Evolutionary conservation across 2,113 vertebrate genomes (phyloP).

Genomic region (Pleuronectes platessa): DNA sequence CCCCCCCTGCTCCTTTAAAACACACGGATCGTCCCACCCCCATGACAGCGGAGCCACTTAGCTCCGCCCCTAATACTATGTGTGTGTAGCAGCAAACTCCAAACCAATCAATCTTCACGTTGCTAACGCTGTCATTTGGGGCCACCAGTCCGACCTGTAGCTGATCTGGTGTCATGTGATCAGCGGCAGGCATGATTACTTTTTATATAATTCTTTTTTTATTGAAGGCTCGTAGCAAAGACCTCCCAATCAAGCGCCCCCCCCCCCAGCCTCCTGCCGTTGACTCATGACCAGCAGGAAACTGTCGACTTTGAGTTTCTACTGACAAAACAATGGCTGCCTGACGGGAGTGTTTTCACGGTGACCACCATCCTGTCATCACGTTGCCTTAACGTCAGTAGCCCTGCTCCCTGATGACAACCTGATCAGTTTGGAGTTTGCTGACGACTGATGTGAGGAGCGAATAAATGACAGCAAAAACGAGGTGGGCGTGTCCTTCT

Average conservation of each 20-base stretch:
- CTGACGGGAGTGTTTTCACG: too few relatives aligned
- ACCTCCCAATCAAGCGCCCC: not conserved
- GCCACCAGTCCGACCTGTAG: not conserved
- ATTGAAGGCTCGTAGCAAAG: constrained; percentile 25
- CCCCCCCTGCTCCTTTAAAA: constrained; percentile 33
- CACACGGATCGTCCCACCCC: constrained; percentile 36
- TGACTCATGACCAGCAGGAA: too few relatives aligned
- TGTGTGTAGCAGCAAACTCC: not conserved
- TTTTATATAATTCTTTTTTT: not conserved
- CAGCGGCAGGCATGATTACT: not conserved
- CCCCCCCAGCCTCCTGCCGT: not conserved
- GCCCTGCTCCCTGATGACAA: not conserved
- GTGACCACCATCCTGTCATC: not conserved
- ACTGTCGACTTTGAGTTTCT: too few relatives aligned
- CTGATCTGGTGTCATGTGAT: not conserved
- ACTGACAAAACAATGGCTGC: too few relatives aligned
- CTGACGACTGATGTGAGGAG: constrained; percentile 6
- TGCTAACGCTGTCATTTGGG: not conserved
- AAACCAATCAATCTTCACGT: not conserved
- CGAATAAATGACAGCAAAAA: not conserved
- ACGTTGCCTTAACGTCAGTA: not conserved
- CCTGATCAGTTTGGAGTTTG: constrained; percentile 58
- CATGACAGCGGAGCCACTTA: constrained; percentile 24
- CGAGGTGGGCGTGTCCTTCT: constrained; percentile 45
- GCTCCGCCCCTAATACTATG: constrained; percentile 18